Evolutionary conservation across 2,888 invertebrate species (phyloP).

Genomic region (Subacronicta megacephala): DNA sequence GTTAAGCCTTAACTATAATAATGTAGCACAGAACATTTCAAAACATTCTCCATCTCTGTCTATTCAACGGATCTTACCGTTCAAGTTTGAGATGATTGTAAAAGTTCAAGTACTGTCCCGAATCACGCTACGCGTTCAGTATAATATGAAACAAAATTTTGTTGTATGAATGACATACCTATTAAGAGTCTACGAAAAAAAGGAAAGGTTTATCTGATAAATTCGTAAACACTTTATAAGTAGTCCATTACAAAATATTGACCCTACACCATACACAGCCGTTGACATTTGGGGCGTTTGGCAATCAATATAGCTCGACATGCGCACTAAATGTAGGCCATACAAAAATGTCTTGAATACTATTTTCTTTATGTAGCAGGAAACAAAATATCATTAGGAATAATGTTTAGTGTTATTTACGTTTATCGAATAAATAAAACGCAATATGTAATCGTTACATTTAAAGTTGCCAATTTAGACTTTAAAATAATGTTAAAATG

Average conservation of each 20-base stretch:
- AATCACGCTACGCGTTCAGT: too few species aligned
- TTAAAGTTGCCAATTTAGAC: constrained; percentile 3
- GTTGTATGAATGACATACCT: too few species aligned
- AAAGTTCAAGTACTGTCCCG: too few species aligned
- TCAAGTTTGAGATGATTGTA: constrained; percentile 12
- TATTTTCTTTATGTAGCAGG: too few species aligned
- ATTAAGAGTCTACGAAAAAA: too few species aligned
- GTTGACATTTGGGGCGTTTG: constrained; percentile 65
- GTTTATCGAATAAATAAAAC: constrained; percentile 17
- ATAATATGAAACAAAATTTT: too few species aligned
- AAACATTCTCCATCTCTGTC: constrained; percentile 48
- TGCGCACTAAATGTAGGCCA: constrained; percentile 87
- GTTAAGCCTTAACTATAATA: too few species aligned
- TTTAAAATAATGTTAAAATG: not conserved
- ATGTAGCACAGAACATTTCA: constrained; percentile 28
- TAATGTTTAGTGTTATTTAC: too few species aligned
- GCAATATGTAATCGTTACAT: constrained; percentile 1
- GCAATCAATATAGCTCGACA: constrained; percentile 84
- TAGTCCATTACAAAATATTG: too few species aligned
- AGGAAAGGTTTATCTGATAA: too few species aligned
- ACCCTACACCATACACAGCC: constrained; percentile 52
- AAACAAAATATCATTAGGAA: too few species aligned
- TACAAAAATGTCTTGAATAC: constrained; percentile 57
- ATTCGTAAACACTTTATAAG: too few species aligned
- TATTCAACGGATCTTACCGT: not conserved